Base-by-base conservation (phyloP, 2,113 vertebrate species). In the Parotia lawesii region DNA sequence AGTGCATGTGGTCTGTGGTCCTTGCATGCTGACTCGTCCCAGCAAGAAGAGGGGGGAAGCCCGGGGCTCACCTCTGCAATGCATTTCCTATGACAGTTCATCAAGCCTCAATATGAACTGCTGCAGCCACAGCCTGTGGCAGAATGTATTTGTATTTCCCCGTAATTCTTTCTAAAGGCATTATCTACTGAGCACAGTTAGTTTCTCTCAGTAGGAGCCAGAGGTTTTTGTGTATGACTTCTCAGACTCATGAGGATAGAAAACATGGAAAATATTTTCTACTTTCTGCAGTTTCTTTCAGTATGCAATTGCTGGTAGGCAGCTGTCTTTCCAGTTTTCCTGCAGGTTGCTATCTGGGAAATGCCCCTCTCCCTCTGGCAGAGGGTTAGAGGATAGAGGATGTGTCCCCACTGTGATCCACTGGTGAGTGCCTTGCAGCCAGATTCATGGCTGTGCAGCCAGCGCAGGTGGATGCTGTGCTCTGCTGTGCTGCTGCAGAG, bases 401-500 rank as follows among this genome's bases (percentile, higher is more conserved):
- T 40, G 29, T 44, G 51, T 53, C 33, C 11, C 2, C 14, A 5
- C 5, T 48, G 37, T 28, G 57, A 58, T 3, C 21, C 71, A 27
- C 18, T 25, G 21, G 54, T 5, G 24, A 28, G 58, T 25, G 28
- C 48, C 35, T 40, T 40, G n/a, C 66, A 50, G 74, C 24, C n/a
- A 13, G 45, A 6, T 31, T 31, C 18, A 4, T 13, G 35, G 47
- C 10, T 24, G 33, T 8, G 44, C 57, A 35, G n/a, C 29, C 24
- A 28, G 67, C 0, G 0, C 17, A 29, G 33, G 15, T 1, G 4
- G 40, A 19, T 47, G 60, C 42, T 56, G 66, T 29, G 42, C 44
- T 33, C 21, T 51, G 56, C 37, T 61, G 58, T 28, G 40, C 45
- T n/a, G 64, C 54, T 60, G 64, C 72, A 35, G 29, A 35, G 38